Base-by-base conservation (phyloP, 2,113 vertebrate species). In the Paraplagusia blochii region DNA sequence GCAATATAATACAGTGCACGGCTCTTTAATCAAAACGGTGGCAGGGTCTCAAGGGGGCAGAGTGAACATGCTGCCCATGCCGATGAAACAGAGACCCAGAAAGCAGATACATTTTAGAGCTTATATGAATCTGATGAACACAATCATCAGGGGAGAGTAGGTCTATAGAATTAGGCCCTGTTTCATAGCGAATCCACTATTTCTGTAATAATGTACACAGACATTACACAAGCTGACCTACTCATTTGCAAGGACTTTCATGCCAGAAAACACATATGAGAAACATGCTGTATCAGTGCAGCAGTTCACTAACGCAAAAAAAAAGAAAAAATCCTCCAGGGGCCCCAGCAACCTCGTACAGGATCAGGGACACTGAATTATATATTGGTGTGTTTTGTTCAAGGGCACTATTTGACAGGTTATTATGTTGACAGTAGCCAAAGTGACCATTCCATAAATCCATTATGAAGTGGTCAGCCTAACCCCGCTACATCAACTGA, bases 291-390 rank as follows among this genome's bases (percentile, higher is more conserved):
- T 38, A 65, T 53, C 71, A 62, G 69, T 45, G 17, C 19, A 53
- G 65, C 49, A 65, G 73, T 73, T 61, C 57, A 58, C 54, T 73
- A 45, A 76, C 61, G 63, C 75, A 76, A 66, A 76, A 62, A 29
- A 29, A 66, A 76, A 62, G 6, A 66, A 76, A 62, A 38, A 71
- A 70, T 44, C 50, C 69, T 42, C 52, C 53, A 19, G 53, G 57
- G 72, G 45, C 46, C 56, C 56, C 54, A 12, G 44, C 64, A 59
- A 52, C 64, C 48, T 70, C 58, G 53, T 47, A 10, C 22, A 59
- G 48, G 81, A 71, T 78, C 81, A 74, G 75, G 72, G 81, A 71
- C 81, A 56, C 36, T 29, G 53, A 76, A 60, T 76, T 76, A 76
- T 59, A 63, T 72, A 83, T 68, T 60, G 72, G 22, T 29, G 58